Conservation (phyloP, 2,797 vertebrate species). For the Lacerta viridis region DNA sequence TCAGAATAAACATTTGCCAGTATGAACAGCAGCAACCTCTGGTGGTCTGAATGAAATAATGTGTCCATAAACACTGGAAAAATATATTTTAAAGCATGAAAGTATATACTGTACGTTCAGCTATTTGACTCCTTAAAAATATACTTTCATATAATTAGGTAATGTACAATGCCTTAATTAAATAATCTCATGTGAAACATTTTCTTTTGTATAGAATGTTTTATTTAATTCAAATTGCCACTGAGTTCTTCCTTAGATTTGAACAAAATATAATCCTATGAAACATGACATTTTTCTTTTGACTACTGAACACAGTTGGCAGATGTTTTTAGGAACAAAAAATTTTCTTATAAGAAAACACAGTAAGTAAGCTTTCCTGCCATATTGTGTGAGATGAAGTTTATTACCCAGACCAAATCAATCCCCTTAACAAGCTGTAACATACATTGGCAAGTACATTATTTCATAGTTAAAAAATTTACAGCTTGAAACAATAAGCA, state of each 20-base stretch:
- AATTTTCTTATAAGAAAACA: constrained; percentile 82
- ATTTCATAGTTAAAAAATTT: constrained; percentile 79
- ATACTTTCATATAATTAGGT: constrained; percentile 80
- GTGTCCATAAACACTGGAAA: constrained; percentile 57
- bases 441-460: constrained; percentile 79
- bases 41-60: constrained; percentile 75
- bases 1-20: constrained; percentile 67
- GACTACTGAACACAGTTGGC: constrained; percentile 81
- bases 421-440: constrained; percentile 79
- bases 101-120: constrained; percentile 75
- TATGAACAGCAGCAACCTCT: constrained; percentile 79
- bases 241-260: constrained; percentile 71
- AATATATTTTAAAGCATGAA: constrained; percentile 72
- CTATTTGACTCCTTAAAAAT: constrained; percentile 78
- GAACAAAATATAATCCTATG: constrained; percentile 79
- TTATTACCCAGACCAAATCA: constrained; percentile 83
- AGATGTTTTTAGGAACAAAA: constrained; percentile 86
- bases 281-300: constrained; percentile 86
- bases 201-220: constrained; percentile 78
- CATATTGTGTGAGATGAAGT: constrained; percentile 83
- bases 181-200: constrained; percentile 79
- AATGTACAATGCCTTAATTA: constrained; percentile 80
- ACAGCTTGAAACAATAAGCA: constrained; percentile 76
- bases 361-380: constrained; percentile 82
- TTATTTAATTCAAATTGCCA: constrained; percentile 74